Base-by-base conservation (phyloP, 2,113 vertebrate genomes). In the Chrysochloris asiatica region DNA sequence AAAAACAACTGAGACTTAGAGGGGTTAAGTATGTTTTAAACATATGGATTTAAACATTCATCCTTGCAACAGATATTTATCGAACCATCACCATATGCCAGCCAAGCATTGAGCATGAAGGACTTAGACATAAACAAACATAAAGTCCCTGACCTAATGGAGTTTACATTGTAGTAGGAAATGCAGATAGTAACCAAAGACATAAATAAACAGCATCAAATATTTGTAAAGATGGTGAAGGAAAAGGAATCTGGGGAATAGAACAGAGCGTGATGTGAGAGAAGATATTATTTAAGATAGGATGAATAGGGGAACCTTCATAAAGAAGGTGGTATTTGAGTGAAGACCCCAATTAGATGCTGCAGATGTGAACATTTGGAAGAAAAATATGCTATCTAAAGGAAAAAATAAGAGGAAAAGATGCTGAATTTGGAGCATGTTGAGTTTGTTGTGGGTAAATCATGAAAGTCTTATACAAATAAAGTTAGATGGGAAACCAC, bases 1-100 rank as follows among this genome's bases (percentile, higher is more conserved):
- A 80, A n/a, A 93, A 48, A 81, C 93, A 88, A 59, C 61, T 41
- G 50, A 92, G 43, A 30, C 38, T 90, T 86, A 75, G 38, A 85
- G 41, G 28, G 33, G 28, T 92, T 82, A 92, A 88, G 4, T 94
- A 63, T 85, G 72, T 71, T 65, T 92, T 90, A 38, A 94, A 77
- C 38, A 83, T 54, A 93, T 28, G 52, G 59, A 80, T 89, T 94
- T 93, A 93, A 92, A 95, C 93, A 95, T 84, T 95, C 81, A 95
- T 86, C 43, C 61, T 59, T 81, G n/a, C 28, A 88, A 36, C 30
- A 59, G 30, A 21, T 84, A 69, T 89, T 89, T 82, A 85, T 79
- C 92, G 36, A 65, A 45, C 88, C 86, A 11, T 4, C n/a, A 67
- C 85, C 43, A 84, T 79, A 83, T 92, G 52, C 19, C 43, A 17